Conservation (phyloP, 2,797 vertebrate species). For the Gila robusta region DNA sequence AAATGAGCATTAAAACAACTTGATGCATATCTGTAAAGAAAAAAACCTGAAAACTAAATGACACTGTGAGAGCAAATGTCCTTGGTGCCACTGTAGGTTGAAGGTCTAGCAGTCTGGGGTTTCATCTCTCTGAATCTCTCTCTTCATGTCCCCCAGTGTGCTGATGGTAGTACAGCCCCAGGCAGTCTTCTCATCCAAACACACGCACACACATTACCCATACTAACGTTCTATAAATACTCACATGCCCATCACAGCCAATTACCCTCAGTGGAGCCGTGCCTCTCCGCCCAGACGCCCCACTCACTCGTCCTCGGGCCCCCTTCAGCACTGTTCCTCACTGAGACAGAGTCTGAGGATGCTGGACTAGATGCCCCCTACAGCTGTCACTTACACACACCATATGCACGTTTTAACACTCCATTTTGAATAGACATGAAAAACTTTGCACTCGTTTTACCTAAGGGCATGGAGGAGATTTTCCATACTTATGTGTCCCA, state of each 20-base stretch:
- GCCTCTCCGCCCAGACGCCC: constrained; percentile 42
- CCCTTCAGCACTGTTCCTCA: constrained; percentile 5
- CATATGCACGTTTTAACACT: constrained; percentile 45
- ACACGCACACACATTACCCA: constrained; percentile 29
- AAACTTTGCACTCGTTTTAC: neutral
- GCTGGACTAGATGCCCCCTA: constrained; percentile 21
- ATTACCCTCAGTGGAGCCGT: constrained; percentile 60
- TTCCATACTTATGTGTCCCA: neutral
- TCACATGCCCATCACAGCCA: constrained; percentile 65
- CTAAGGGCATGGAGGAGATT: constrained; percentile 4
- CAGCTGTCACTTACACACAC: constrained; percentile 48
- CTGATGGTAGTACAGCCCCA: constrained; percentile 56
- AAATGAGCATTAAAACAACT: neutral
- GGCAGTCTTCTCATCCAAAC: constrained; percentile 52
- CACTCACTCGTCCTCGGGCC: constrained; percentile 4
- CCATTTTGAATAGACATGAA: constrained; percentile 20
- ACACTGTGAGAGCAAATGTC: constrained; percentile 32
- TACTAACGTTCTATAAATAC: constrained; percentile 60
- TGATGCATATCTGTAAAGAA: constrained; percentile 11
- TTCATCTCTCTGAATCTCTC: constrained; percentile 34
- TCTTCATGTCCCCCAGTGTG: constrained; percentile 34
- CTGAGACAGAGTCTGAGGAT: constrained; percentile 29
- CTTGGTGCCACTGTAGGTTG: constrained; percentile 30
- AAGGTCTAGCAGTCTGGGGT: constrained; percentile 6
- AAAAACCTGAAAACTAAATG: constrained; percentile 4